phyloP scores from a whole-genome alignment of 2,797 vertebrate genomes.

The Masticophis lateralis region DNA sequence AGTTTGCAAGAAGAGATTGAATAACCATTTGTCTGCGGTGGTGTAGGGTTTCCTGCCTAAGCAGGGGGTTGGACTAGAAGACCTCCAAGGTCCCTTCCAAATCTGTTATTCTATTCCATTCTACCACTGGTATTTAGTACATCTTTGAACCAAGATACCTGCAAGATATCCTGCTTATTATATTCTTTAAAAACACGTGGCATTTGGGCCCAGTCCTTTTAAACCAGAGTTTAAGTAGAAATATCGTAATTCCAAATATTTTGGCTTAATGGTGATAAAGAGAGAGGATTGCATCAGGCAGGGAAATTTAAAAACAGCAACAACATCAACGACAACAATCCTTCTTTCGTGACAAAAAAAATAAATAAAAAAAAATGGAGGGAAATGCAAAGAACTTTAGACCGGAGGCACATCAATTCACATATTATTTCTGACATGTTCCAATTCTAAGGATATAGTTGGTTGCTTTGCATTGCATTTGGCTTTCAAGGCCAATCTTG shows the following conservation, averaged over 20 bases:
- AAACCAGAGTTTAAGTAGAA: background rate
- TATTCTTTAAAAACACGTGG: background rate
- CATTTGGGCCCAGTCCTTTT: background rate
- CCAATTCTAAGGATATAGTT: conserved; percentile 34
- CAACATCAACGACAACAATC: background rate
- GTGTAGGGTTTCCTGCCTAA: too few relatives aligned
- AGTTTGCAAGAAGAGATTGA: too few relatives aligned
- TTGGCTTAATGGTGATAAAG: background rate
- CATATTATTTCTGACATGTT: conserved; percentile 45
- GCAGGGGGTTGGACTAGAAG: too few relatives aligned
- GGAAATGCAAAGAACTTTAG: background rate
- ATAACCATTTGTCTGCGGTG: too few relatives aligned
- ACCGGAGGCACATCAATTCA: conserved; percentile 44
- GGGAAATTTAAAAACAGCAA: background rate
- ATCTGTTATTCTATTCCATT: too few relatives aligned
- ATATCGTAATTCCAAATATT: background rate
- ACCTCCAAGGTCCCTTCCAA: too few relatives aligned
- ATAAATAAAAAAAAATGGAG: background rate
- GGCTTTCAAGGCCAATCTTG: conserved; percentile 41
- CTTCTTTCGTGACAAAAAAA: background rate
- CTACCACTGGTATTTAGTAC: background rate
- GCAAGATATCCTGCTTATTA: background rate
- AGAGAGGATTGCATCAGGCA: background rate
- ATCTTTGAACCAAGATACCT: conserved; percentile 10
- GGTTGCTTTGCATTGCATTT: conserved; percentile 30